Evolutionary conservation across 2,888 invertebrate species (phyloP).

Genomic region (Lampropteryx suffumata): DNA sequence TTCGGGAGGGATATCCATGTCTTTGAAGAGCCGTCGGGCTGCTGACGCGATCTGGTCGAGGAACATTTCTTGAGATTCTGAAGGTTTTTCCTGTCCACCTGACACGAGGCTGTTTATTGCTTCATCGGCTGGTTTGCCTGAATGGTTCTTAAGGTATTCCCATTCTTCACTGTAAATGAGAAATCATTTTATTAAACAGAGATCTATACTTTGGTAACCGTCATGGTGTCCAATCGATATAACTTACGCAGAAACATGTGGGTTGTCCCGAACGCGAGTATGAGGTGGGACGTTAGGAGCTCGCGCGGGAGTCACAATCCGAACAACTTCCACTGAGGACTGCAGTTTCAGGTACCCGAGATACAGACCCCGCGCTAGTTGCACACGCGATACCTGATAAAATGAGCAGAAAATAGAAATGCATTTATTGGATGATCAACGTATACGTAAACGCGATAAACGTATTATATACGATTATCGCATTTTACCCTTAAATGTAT

Average conservation of each 20-base stretch:
- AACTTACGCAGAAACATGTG: constrained; percentile 96
- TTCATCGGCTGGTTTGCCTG: constrained; percentile 65
- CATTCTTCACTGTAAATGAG: constrained; percentile 92
- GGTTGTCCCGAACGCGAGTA: constrained; percentile 95
- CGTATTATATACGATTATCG: no score
- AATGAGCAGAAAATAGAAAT: no score
- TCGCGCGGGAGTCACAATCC: constrained; percentile 95
- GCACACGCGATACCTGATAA: constrained; percentile 92
- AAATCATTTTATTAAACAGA: no score
- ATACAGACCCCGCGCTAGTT: constrained; percentile 94
- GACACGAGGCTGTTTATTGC: constrained; percentile 62
- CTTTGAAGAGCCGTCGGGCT: constrained; percentile 88
- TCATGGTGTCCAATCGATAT: no score
- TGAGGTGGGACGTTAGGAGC: constrained; percentile 98
- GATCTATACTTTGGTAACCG: no score
- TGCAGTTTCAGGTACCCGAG: constrained; percentile 98
- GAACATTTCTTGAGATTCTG: constrained; percentile 91
- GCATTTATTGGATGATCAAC: no score
- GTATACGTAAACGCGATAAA: no score
- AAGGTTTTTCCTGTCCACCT: constrained; percentile 72
- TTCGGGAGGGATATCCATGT: constrained; percentile 89
- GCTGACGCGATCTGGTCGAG: constrained; percentile 90
- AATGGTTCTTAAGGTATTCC: constrained; percentile 90
- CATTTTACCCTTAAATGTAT: no score
- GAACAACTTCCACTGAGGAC: constrained; percentile 96